Base-by-base conservation (phyloP, 2,888 invertebrate genomes). In the Polydrusus cervinus region DNA sequence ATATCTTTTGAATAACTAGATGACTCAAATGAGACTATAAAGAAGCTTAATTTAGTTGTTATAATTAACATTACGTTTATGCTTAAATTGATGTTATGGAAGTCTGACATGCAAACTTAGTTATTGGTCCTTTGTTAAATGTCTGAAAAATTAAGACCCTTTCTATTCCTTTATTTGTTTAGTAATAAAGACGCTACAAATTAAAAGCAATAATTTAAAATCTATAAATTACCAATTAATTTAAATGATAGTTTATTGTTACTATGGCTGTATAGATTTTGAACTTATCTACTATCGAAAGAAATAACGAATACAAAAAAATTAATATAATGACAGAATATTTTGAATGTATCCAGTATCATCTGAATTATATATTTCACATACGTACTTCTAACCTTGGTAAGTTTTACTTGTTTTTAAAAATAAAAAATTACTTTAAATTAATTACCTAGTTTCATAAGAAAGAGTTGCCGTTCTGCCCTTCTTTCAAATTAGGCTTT, bases 21-120 rank as follows among this genome's bases (percentile, higher is more conserved):
- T 10, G 3, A 38, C 57, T 18, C 11, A 16, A 60, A 38, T n/a
- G 57, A 38, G 34, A 38, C 34, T 18, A 60, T 20, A 51, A 65
- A 53, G 34, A 0, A 66, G 30, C 16, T 66, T 51, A 66, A 53
- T 66, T 66, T 40, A 66, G 18, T n/a, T 66, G 38, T 49, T 53
- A 18, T 66, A 66, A 53, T 66, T 66, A 51, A 53, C 49, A 64
- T 64, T 34, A 49, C 64, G 47, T 49, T 64, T 64, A 64, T 66
- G 18, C 30, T 18, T 18, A 34, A 34, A 16, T 51, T 62, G 38
- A 49, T 53, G 14, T n/a, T 18, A 51, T 40, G 40, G n/a, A 66
- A 5, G 16, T 18, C 57, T 38, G 38, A 60, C 66, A 66, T 30
- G 53, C 53, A 11, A 66, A 53, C 53, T 66, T 66, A 64, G 49